Percentiles rank a stretch among this genome's conserved stretches.
Conservation (phyloP, 2,888 invertebrate genomes). For the Drosophila cracens region DNA sequence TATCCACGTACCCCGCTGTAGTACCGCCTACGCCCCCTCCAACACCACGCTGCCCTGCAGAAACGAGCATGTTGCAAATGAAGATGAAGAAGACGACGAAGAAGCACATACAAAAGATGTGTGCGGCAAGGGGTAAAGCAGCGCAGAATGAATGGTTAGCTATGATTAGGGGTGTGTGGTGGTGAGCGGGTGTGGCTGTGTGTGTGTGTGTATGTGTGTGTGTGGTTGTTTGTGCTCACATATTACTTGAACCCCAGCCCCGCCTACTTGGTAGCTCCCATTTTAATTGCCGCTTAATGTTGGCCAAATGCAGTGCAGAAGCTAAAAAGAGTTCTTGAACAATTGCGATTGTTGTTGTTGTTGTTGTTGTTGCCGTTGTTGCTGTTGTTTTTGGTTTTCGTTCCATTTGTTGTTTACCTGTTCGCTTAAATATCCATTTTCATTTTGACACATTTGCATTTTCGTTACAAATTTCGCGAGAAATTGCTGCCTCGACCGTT, state of each 20-base stretch:
- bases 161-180: background rate
- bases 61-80: constrained; percentile 31
- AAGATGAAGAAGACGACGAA: background rate
- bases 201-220: background rate
- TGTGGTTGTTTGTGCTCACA: constrained; percentile 12
- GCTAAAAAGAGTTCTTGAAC: constrained; percentile 35
- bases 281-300: constrained; percentile 67
- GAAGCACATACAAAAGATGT: constrained; percentile 1
- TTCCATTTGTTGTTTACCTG: constrained; percentile 41
- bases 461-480: constrained; percentile 53
- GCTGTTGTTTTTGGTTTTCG: constrained; percentile 24
- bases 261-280: constrained; percentile 38
- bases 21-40: background rate
- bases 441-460: constrained; percentile 71
- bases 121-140: background rate
- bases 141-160: background rate
- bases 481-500: constrained; percentile 51
- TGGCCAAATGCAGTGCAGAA: constrained; percentile 50
- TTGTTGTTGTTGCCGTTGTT: background rate
- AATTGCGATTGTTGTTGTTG: constrained; percentile 1
- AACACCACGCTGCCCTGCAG: background rate
- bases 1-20: constrained; percentile 27
- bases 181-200: no score
- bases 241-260: constrained; percentile 6
- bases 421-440: constrained; percentile 62